These are phyloP conservation scores for Neolamprologus variostigma DNA, from an alignment of 2,113 vertebrate species.

Conservation along the genomic window DNA sequence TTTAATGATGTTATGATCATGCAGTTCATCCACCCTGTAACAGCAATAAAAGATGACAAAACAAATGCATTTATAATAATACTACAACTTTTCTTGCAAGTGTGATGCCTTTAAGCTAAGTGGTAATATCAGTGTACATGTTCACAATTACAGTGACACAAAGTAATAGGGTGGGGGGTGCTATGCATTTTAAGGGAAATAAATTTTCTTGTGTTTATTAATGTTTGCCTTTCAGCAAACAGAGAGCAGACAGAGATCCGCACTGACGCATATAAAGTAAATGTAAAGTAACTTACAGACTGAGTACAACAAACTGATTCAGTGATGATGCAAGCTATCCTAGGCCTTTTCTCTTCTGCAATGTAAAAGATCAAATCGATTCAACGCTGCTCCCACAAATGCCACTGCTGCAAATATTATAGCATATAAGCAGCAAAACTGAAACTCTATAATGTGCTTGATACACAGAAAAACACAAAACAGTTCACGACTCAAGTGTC, in stretches of 20 bases:
- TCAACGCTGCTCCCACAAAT: background rate
- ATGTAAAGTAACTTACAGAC: background rate
- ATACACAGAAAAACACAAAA: background rate
- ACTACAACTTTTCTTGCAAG: background rate
- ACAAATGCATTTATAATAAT: background rate
- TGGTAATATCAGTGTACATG: background rate
- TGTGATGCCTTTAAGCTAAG: background rate
- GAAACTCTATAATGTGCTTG: background rate
- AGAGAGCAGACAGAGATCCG: background rate
- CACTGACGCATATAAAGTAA: background rate
- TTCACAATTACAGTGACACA: background rate
- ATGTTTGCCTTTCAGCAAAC: background rate
- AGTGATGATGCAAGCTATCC: background rate
- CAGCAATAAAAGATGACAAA: accelerated
- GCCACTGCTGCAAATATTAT: background rate
- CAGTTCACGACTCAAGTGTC: background rate
- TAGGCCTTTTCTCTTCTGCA: background rate
- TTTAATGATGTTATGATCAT: background rate
- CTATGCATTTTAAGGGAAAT: background rate
- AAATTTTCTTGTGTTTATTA: background rate
- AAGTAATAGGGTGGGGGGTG: background rate
- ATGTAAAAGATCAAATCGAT: background rate
- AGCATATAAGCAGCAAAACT: background rate
- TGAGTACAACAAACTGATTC: background rate
- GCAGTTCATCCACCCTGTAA: background rate